A percentile compares a stretch with the other conserved stretches of the same genome.
Conservation (phyloP, 2,113 vertebrate genomes). For the Cyanoderma ruficeps region DNA sequence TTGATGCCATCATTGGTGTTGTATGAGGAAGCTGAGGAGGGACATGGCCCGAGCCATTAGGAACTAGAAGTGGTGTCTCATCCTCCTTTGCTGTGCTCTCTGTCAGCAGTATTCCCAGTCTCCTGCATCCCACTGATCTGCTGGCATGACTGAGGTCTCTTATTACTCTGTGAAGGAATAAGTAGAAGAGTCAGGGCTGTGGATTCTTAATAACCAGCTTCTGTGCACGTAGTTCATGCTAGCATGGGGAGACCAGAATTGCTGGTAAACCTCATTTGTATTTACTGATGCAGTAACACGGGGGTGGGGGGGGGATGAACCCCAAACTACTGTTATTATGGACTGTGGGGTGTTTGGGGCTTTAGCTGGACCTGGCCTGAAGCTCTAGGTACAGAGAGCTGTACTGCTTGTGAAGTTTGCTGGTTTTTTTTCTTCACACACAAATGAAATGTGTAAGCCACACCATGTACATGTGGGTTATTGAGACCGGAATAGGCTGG, state of each 20-base stretch:
- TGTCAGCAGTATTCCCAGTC: neutral
- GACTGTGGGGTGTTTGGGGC: neutral
- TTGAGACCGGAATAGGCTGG: neutral
- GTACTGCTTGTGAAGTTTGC: neutral
- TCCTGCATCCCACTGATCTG: neutral
- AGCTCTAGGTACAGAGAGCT: neutral
- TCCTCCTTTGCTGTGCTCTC: neutral
- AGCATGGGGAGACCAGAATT: neutral
- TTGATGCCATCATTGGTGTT: neutral
- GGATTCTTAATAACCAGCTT: neutral
- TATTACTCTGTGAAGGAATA: neutral
- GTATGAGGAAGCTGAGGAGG: neutral
- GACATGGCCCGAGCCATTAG: neutral
- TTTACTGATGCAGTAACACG: neutral
- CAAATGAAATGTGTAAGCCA: neutral
- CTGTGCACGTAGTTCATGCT: neutral
- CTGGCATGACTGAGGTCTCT: neutral
- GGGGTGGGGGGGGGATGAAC: fast-evolving
- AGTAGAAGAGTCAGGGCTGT: neutral
- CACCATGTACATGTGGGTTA: neutral
- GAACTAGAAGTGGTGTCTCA: neutral
- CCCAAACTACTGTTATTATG: neutral
- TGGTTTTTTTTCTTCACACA: neutral
- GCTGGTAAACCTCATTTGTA: neutral
- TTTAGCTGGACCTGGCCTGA: neutral